Evolutionary conservation across 2,113 vertebrate species (phyloP).

Genomic region (Pelobates fuscus): DNA sequence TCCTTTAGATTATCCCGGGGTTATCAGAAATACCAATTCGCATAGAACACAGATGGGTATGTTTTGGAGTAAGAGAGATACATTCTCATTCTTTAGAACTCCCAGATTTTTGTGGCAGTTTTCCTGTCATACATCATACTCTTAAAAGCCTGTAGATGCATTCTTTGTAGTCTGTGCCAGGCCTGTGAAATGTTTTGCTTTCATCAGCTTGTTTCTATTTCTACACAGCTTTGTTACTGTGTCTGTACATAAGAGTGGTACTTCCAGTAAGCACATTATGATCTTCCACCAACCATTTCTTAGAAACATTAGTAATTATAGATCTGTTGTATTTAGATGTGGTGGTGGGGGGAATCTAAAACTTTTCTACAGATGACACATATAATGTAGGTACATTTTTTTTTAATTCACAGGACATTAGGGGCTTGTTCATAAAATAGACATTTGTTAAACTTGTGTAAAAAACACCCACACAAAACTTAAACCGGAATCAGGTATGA

Average conservation of each 20-base stretch:
- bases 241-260: neutral
- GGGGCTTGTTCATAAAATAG: too few relatives aligned
- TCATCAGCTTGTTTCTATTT: constrained; percentile 12
- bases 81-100: neutral
- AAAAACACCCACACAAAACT: too few relatives aligned
- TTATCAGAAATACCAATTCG: neutral
- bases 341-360: neutral
- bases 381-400: too few relatives aligned
- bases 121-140: constrained; percentile 9
- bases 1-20: constrained; percentile 2
- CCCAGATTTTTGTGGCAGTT: constrained; percentile 1
- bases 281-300: too few relatives aligned
- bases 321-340: neutral
- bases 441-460: too few relatives aligned
- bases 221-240: neutral
- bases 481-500: too few relatives aligned
- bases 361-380: neutral
- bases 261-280: constrained; percentile 1
- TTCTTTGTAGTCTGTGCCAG: neutral
- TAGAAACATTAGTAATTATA: neutral
- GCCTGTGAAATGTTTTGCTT: neutral
- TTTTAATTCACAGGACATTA: too few relatives aligned
- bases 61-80: neutral
- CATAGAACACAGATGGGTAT: neutral
- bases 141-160: neutral